Evolutionary conservation across 2,797 vertebrate species (phyloP).

Genomic region (Parotocinclus haroldoi): DNA sequence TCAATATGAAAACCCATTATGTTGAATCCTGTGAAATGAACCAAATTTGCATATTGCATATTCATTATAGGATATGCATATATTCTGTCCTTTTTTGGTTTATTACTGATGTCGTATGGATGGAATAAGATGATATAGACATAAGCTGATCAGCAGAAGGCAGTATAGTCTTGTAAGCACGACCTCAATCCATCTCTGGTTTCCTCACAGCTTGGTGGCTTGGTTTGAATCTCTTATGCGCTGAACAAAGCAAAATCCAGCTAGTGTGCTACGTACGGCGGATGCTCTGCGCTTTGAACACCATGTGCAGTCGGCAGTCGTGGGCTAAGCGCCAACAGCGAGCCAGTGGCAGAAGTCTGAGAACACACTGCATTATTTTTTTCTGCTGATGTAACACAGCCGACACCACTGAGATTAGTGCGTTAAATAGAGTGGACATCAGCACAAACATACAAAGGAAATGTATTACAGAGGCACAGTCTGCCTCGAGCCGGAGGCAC

Average conservation of each 20-base stretch:
- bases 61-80: too few relatives aligned
- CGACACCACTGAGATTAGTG: slow-evolving; percentile 54
- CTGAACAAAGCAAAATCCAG: neutral
- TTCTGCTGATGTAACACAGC: slow-evolving; percentile 61
- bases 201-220: neutral
- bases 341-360: slow-evolving; percentile 31
- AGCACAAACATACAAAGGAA: slow-evolving; percentile 23
- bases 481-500: slow-evolving; percentile 12
- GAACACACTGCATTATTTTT: slow-evolving; percentile 52
- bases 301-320: neutral
- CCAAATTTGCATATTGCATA: too few relatives aligned
- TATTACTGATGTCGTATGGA: too few relatives aligned
- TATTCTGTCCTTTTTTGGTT: too few relatives aligned
- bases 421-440: slow-evolving; percentile 30
- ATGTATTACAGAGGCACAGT: slow-evolving; percentile 8
- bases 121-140: too few relatives aligned
- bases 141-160: too few relatives aligned
- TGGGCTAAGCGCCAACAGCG: slow-evolving; percentile 35
- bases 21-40: too few relatives aligned
- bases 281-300: neutral
- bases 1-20: too few relatives aligned
- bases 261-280: slow-evolving; percentile 45
- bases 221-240: neutral
- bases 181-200: neutral
- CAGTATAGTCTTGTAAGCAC: too few relatives aligned